Base-by-base conservation (phyloP, 1,140 invertebrate genomes). In the Drosophila dunni region DNA sequence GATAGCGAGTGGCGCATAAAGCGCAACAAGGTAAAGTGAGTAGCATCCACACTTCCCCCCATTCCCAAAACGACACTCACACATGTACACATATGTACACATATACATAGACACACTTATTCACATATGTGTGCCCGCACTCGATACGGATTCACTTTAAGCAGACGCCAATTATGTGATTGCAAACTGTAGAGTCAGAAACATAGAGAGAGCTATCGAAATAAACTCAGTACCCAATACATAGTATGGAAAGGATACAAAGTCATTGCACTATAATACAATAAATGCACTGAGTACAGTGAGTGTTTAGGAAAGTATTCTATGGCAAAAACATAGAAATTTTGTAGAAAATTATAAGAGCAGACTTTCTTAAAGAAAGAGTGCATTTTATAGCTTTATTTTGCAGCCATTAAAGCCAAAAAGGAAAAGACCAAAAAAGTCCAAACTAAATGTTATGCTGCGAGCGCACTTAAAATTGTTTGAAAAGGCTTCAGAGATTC, bases 161-260 rank as follows among this genome's bases (percentile, higher is more conserved):
- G 67, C 45, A 58, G 38, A 51, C 24, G 51, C 66, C 60, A 70
- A 70, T 75, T 70, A 71, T 70, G 67, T 69, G 72, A 74, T 69
- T 74, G 71, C 65, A 53, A 58, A 38, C 34, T 57, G 9, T 9
- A 68, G 48, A 61, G 20, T 29, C 3, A 53, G 17, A 73, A 61
- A 57, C 36, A 48, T 11, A 42, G 24, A 34, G 15, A 34, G 15
- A 15, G 36, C 29, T 51, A 42, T 51, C 11, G 36, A 63, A 38
- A 36, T 9, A 13, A 45, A 42, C 40, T 42, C 11, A 34, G 44
- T 51, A 29, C 24, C 3, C 1, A 5, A 5, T 29, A 29, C 6
- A 29, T 29, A 29, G 24, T 29, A 29, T 29, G 24, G 24, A 6
- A 38, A 20, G 13, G 33, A 8, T 33, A 7, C 24, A 40, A 3